phyloP scores from a whole-genome alignment of 1,140 invertebrate species.

The Ceratosolen fusciceps region DNA sequence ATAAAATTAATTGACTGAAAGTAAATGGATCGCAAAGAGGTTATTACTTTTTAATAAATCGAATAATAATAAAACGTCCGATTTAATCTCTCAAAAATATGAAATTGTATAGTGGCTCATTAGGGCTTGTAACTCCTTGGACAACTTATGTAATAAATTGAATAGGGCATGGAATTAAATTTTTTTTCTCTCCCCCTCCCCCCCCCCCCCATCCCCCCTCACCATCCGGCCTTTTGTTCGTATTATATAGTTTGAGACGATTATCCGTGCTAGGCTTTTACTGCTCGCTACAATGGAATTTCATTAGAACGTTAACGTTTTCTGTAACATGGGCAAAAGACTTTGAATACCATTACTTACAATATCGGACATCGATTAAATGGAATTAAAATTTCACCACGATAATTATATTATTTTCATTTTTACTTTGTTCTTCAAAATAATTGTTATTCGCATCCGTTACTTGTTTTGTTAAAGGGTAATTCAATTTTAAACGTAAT shows the following conservation, averaged over 20 bases:
- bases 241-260: background rate
- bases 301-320: background rate
- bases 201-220: too few relatives aligned
- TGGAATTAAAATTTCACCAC: background rate
- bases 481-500: too few relatives aligned
- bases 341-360: background rate
- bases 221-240: too few relatives aligned
- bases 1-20: too few relatives aligned
- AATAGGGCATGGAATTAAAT: conserved; percentile 3
- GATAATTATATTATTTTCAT: background rate
- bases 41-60: too few relatives aligned
- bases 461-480: background rate
- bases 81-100: conserved; percentile 15
- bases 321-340: background rate
- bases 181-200: too few relatives aligned
- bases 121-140: background rate
- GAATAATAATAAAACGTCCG: too few relatives aligned
- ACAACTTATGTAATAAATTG: background rate
- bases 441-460: background rate
- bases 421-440: too few relatives aligned
- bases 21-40: too few relatives aligned
- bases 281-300: background rate
- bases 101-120: conserved; percentile 2
- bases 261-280: background rate
- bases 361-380: background rate